phyloP scores from a whole-genome alignment of 2,888 invertebrate species.

The Heliconius ismenius region DNA sequence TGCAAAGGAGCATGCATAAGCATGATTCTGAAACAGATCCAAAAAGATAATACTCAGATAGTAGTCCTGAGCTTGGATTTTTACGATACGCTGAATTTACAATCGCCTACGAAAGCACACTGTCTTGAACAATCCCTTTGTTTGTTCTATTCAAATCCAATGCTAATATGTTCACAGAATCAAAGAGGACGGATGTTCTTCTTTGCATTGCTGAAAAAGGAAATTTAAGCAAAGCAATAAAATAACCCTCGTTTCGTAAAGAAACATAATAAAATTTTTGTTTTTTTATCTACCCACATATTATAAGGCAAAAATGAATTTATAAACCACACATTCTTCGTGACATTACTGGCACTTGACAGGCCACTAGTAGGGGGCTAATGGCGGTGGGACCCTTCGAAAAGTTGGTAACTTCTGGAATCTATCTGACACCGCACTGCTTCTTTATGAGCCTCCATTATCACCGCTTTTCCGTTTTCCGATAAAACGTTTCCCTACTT shows the following conservation, averaged over 20 bases:
- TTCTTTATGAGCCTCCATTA: conserved; percentile 80
- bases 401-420: conserved; percentile 78
- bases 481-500: conserved; percentile 78
- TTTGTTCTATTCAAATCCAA: conserved; percentile 81
- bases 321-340: conserved; percentile 37
- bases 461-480: conserved; percentile 74
- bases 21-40: conserved; percentile 46
- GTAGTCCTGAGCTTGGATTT: conserved; percentile 54
- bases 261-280: conserved; percentile 30
- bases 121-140: conserved; percentile 80
- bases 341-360: conserved; percentile 52
- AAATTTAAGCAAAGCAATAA: conserved; percentile 65
- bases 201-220: conserved; percentile 68
- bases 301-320: conserved; percentile 33
- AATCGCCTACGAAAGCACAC: conserved; percentile 80
- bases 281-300: conserved; percentile 19
- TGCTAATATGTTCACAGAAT: conserved; percentile 80
- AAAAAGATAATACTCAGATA: conserved; percentile 44
- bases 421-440: conserved; percentile 71
- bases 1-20: conserved; percentile 34
- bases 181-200: conserved; percentile 76
- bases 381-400: conserved; percentile 66
- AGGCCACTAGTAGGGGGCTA: conserved; percentile 73
- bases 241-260: conserved; percentile 49
- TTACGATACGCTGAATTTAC: conserved; percentile 79